phyloP scores from a whole-genome alignment of 2,113 vertebrate genomes.

The Leptobrachium ailaonicum region DNA sequence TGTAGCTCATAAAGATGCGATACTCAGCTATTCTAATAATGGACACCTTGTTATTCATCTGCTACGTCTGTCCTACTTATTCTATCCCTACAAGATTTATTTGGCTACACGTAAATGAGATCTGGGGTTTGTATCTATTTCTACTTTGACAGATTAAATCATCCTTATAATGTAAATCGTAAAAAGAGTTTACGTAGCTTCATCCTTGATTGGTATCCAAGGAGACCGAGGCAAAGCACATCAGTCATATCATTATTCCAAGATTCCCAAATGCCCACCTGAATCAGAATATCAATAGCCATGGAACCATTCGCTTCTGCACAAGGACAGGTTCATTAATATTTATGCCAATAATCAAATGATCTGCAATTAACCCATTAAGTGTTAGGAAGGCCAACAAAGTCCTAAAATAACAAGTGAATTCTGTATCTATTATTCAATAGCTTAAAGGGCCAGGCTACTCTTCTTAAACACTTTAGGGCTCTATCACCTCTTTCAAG shows the following conservation, averaged over 20 bases:
- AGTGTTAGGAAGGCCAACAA: no score
- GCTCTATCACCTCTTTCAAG: no score
- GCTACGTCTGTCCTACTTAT: conserved; percentile 39
- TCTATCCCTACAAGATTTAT: conserved; percentile 36
- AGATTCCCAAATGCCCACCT: conserved; percentile 29
- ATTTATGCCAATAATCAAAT: no score
- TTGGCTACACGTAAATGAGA: conserved; percentile 34
- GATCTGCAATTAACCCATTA: no score
- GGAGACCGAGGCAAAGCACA: conserved; percentile 26
- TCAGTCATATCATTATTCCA: conserved; percentile 38
- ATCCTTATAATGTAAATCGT: conserved; percentile 37
- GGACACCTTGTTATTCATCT: conserved; percentile 2
- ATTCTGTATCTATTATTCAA: no score
- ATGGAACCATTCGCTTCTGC: conserved; percentile 10
- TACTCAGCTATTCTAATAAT: conserved; percentile 34
- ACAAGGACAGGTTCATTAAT: background rate
- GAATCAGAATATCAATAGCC: background rate
- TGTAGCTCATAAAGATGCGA: background rate
- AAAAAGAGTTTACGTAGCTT: conserved; percentile 35
- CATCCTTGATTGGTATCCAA: conserved; percentile 31
- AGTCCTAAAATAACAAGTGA: no score
- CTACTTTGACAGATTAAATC: conserved; percentile 42
- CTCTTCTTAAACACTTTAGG: no score
- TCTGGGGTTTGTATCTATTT: conserved; percentile 32
- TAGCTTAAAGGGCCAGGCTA: no score